Conservation (phyloP, 2,113 vertebrate species). For the Sinocyclocheilus rhinocerous region DNA sequence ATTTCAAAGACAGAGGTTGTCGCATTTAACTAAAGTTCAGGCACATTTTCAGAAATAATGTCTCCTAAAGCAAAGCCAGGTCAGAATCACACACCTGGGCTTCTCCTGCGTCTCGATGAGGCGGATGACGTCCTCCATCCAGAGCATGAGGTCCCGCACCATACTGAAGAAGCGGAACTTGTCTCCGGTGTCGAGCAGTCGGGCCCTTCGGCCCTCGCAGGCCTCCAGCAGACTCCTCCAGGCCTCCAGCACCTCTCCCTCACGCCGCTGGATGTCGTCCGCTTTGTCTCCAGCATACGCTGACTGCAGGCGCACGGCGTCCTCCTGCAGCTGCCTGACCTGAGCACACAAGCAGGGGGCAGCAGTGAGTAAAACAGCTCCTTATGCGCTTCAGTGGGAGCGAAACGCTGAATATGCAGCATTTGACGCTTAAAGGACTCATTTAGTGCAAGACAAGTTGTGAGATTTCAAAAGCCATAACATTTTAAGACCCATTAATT, state of each 20-base stretch:
- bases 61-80: not conserved
- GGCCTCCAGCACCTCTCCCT: conserved; percentile 89
- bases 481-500: not conserved
- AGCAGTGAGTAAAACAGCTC: not conserved
- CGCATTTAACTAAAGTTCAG: not conserved
- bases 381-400: no score
- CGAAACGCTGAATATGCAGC: no score
- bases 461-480: not conserved
- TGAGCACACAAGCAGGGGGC: conserved; percentile 55
- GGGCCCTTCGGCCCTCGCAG: conserved; percentile 85
- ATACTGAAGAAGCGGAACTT: conserved; percentile 98
- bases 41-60: not conserved
- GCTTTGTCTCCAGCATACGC: conserved; percentile 97
- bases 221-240: conserved; percentile 90
- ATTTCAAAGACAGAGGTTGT: no score
- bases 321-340: conserved; percentile 97
- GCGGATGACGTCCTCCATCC: conserved; percentile 97
- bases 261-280: conserved; percentile 94
- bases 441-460: not conserved
- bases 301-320: conserved; percentile 92
- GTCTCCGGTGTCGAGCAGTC: conserved; percentile 90
- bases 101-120: conserved; percentile 97
- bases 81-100: conserved; percentile 72
- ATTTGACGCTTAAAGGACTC: no score
- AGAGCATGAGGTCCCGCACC: conserved; percentile 96